phyloP scores from a whole-genome alignment of 2,113 vertebrate genomes.

The Mirounga angustirostris region DNA sequence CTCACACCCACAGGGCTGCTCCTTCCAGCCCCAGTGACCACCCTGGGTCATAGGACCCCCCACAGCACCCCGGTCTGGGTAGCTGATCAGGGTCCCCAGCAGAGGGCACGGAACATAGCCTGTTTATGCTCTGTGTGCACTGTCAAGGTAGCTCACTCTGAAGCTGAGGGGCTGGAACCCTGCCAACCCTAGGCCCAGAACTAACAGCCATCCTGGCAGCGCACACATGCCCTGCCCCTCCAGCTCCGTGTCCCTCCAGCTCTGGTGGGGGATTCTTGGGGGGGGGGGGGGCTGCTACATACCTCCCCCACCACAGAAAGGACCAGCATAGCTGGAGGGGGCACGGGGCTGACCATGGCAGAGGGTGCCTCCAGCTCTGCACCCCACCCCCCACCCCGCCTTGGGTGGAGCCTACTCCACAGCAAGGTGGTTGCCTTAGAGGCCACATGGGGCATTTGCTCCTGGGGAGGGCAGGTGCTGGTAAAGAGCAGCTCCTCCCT shows the following conservation, averaged over 20 bases:
- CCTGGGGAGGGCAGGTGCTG: background rate
- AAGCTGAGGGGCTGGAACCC: background rate
- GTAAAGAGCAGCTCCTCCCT: background rate
- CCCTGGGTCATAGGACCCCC: background rate
- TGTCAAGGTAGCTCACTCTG: background rate
- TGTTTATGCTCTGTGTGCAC: background rate
- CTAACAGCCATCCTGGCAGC: background rate
- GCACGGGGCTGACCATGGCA: too few species aligned
- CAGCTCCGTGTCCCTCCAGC: background rate
- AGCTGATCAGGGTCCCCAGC: background rate
- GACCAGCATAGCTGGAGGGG: constrained; percentile 50
- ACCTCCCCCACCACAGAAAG: background rate
- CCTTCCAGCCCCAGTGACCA: background rate
- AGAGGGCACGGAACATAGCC: background rate
- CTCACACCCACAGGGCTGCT: background rate
- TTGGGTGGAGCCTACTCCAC: background rate
- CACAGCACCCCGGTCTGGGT: background rate
- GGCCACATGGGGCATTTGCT: background rate
- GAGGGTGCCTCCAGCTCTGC: background rate
- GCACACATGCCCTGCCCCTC: background rate
- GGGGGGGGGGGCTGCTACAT: background rate
- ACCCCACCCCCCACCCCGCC: background rate
- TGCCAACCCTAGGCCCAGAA: background rate
- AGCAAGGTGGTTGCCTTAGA: background rate
- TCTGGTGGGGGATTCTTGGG: background rate